Evolutionary conservation across 2,888 invertebrate genomes (phyloP), one percentile per base, ranked within the genome.

Genomic region (Drosophila ezoana): DNA sequence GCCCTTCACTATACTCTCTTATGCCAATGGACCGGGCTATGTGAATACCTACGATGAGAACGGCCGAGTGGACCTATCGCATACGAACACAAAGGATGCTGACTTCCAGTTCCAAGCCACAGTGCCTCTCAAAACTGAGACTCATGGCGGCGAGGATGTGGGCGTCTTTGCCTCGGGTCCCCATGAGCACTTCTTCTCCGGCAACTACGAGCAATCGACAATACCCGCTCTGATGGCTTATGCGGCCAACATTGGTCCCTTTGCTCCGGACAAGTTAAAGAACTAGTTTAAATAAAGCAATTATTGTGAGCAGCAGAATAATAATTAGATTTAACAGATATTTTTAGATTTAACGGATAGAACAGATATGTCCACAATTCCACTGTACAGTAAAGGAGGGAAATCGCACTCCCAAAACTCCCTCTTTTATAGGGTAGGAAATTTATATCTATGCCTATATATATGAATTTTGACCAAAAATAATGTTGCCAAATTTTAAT

Each of bases 81-180:
- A 70, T 3, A 76, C 65, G 23, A 74, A 91, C 63, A 85, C 89
- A 2, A 63, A 58, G 0, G 52, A 79, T 49, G 63, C 81, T 0
- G 63, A 85, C 8, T 83, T 82, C 37, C 90, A 92, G 0, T 95
- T 93, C 87, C 95, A 95, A 20, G 93, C 95, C 0, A 92, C 95
- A 0, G 94, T 94, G 0, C 96, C 96, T 0, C 92, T 94, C 41
- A 32, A 80, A 0, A 92, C 94, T 1, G 96, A 95, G 87, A 95
- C 95, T 0, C 96, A 96, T 79, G 96, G 95, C 0, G 96, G 95
- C 0, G 96, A 97, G 73, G 97, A 97, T 89, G 96, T 97, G 0
- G 95, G 94, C 0, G 94, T 97, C 0, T 96, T 95, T 91, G 96
- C 97, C 0, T 93, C 92, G 0, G 97, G 95, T 44, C 97, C 96